Evolutionary conservation across 2,888 invertebrate species (phyloP).

Genomic region (Dryadula phaetusa): DNA sequence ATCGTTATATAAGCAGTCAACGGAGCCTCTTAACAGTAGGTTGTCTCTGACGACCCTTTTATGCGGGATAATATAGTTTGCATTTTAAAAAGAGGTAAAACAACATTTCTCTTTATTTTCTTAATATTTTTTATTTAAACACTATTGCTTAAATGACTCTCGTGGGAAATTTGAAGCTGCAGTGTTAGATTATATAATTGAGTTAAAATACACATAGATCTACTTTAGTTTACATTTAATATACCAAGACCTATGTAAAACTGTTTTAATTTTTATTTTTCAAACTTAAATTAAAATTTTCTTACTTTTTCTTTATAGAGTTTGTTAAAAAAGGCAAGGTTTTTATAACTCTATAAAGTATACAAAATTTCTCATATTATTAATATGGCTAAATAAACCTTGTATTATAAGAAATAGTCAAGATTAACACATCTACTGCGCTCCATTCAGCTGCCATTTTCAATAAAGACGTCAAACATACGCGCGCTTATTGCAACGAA

Average conservation of each 20-base stretch:
- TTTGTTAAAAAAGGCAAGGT: not conserved
- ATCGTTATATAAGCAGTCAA: too few species aligned
- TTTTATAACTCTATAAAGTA: not conserved
- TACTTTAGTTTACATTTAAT: not conserved
- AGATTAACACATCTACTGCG: constrained; percentile 34
- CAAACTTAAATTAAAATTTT: too few species aligned
- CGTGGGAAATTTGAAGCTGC: constrained; percentile 15
- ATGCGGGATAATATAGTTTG: not conserved
- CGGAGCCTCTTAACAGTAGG: too few species aligned
- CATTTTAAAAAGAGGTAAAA: too few species aligned
- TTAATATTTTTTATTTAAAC: not conserved
- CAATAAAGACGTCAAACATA: constrained; percentile 37
- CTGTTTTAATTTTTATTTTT: too few species aligned
- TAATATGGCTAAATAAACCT: not conserved
- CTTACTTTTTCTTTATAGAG: not conserved
- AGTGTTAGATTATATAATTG: constrained; percentile 6
- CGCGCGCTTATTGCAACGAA: constrained; percentile 35
- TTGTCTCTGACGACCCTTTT: too few species aligned
- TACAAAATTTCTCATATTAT: not conserved
- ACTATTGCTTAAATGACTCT: constrained; percentile 7
- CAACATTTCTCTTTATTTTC: too few species aligned
- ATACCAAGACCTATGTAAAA: too few species aligned
- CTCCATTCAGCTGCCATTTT: constrained; percentile 39
- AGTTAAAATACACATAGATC: constrained; percentile 2
- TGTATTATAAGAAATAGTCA: not conserved